phyloP scores from a whole-genome alignment of 2,888 invertebrate species.

The Minunthozetes semirufus region DNA sequence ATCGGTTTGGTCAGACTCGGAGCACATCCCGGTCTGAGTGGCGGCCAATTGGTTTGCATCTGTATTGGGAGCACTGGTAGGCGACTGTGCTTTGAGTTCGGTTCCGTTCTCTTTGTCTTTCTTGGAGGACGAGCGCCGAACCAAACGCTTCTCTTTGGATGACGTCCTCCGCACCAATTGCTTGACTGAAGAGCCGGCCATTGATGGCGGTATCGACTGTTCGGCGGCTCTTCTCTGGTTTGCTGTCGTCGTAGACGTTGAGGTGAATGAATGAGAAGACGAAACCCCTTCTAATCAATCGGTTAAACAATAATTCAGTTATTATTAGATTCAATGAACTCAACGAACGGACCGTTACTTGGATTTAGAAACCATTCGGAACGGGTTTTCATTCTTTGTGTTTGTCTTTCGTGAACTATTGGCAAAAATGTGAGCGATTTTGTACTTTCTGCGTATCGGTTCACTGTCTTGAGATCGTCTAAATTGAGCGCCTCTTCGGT shows the following conservation, averaged over 20 bases:
- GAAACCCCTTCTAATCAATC: slow-evolving; percentile 1
- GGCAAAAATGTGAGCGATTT: slow-evolving; percentile 83
- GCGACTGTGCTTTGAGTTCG: slow-evolving; percentile 28
- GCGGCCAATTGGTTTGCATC: slow-evolving; percentile 29
- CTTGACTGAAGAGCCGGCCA: slow-evolving; percentile 24
- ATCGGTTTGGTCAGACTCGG: slow-evolving; percentile 52
- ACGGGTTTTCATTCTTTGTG: slow-evolving; percentile 89
- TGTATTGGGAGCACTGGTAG: not conserved
- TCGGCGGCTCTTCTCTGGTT: not conserved
- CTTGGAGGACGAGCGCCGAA: slow-evolving; percentile 53
- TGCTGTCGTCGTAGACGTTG: slow-evolving; percentile 9
- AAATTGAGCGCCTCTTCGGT: slow-evolving; percentile 48
- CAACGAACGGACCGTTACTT: slow-evolving; percentile 48
- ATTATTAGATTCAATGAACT: not conserved
- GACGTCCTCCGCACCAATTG: slow-evolving; percentile 50
- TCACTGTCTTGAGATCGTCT: slow-evolving; percentile 56
- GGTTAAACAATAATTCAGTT: not conserved
- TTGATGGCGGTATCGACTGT: slow-evolving; percentile 4
- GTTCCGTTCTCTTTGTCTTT: slow-evolving; percentile 54
- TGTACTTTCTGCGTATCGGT: slow-evolving; percentile 83
- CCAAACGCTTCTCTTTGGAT: slow-evolving; percentile 51
- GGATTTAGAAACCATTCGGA: slow-evolving; percentile 84
- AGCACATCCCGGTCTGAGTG: slow-evolving; percentile 40
- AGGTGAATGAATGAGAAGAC: slow-evolving; percentile 24
- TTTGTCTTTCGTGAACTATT: slow-evolving; percentile 91